A percentile compares a stretch with the other conserved stretches of the same genome.
Conservation (phyloP, 2,888 invertebrate species). For the Belgica antarctica region DNA sequence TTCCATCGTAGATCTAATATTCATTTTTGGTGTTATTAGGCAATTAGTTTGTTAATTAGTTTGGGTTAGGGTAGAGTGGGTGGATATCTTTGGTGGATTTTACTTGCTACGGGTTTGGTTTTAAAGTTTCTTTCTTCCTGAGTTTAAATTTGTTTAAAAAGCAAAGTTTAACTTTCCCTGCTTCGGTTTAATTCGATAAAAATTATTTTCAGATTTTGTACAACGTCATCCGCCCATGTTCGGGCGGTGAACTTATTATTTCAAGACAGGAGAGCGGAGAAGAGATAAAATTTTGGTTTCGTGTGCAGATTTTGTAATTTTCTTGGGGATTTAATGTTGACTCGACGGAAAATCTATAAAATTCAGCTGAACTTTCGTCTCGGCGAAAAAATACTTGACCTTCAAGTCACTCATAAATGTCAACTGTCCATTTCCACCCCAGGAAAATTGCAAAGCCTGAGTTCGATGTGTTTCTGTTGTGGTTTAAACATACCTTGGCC, state of each 20-base stretch:
- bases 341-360: no score
- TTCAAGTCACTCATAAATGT: no score
- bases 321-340: no score
- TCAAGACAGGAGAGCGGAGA: not conserved
- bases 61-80: not conserved
- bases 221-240: not conserved
- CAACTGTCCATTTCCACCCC: no score
- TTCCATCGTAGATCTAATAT: slow-evolving; percentile 55
- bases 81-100: not conserved
- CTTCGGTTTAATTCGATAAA: not conserved
- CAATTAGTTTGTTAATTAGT: slow-evolving; percentile 27
- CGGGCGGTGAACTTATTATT: not conserved
- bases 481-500: slow-evolving; percentile 76
- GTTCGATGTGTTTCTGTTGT: not conserved
- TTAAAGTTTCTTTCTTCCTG: slow-evolving; percentile 1
- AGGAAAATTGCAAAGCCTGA: no score
- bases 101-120: no score
- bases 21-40: slow-evolving; percentile 3
- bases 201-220: no score
- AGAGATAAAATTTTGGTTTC: not conserved
- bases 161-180: not conserved
- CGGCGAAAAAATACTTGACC: no score
- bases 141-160: not conserved
- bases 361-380: no score
- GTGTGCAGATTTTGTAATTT: not conserved